Conservation (phyloP, 2,888 invertebrate genomes). For the Tinea pellionella region DNA sequence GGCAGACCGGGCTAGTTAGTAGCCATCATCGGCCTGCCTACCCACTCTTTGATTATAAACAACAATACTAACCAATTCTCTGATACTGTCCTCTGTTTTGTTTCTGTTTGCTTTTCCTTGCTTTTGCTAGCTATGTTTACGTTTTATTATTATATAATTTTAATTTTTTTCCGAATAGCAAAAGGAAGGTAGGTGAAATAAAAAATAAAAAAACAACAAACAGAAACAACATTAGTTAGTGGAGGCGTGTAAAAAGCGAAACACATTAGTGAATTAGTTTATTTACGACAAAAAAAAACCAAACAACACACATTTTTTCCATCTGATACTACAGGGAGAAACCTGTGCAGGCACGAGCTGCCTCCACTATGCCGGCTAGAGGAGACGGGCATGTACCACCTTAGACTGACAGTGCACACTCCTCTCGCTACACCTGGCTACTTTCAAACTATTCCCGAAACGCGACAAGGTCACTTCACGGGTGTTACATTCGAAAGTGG, state of each 20-base stretch:
- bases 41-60: no score
- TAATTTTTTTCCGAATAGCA: background rate
- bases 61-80: conserved; percentile 69
- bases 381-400: no score
- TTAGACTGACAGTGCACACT: no score
- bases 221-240: conserved; percentile 28
- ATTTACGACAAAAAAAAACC: background rate
- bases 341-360: no score
- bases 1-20: no score
- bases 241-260: conserved; percentile 46
- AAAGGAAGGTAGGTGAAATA: background rate
- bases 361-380: no score
- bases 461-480: no score
- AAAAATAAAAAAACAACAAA: background rate
- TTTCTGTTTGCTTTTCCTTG: conserved; percentile 39
- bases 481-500: no score
- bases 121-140: conserved; percentile 22
- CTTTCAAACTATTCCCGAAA: no score
- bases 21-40: no score
- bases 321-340: background rate
- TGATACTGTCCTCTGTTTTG: conserved; percentile 59
- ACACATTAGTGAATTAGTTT: conserved; percentile 29
- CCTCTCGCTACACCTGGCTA: no score
- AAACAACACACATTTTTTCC: no score
- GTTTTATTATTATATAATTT: conserved; percentile 9